A percentile compares a stretch with the other conserved stretches of the same genome.
phyloP scores from a whole-genome alignment of 1,140 invertebrate genomes.

The Lordiphosa collinella region DNA sequence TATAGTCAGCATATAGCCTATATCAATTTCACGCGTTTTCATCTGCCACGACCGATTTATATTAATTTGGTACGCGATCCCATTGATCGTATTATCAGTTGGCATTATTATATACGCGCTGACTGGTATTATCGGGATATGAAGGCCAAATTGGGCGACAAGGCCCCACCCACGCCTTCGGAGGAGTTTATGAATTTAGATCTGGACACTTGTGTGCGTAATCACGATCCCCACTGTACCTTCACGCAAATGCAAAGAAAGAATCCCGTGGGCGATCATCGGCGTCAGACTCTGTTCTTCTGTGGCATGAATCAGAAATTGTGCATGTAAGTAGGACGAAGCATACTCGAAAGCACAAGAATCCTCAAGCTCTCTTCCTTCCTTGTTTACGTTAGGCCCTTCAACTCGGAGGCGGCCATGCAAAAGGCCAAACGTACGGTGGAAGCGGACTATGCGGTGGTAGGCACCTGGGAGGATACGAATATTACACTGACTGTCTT shows the following conservation, averaged over 20 bases:
- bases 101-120: constrained; percentile 91
- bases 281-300: constrained; percentile 91
- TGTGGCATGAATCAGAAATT: constrained; percentile 90
- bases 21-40: constrained; percentile 83
- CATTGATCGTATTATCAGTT: constrained; percentile 92
- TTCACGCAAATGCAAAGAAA: constrained; percentile 89
- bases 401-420: constrained; percentile 89
- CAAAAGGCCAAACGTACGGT: constrained; percentile 91
- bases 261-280: constrained; percentile 91
- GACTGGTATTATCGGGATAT: constrained; percentile 94
- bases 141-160: constrained; percentile 90
- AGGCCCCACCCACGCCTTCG: constrained; percentile 87
- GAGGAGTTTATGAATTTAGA: constrained; percentile 93
- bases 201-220: constrained; percentile 92
- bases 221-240: constrained; percentile 89
- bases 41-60: constrained; percentile 90
- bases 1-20: constrained; percentile 75
- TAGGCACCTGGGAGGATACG: constrained; percentile 93
- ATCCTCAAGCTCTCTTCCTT: background rate
- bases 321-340: constrained; percentile 86
- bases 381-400: constrained; percentile 82
- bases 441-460: constrained; percentile 91
- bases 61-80: constrained; percentile 94
- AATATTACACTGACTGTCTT: constrained; percentile 91
- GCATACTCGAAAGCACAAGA: background rate